These are phyloP conservation scores for Bubo scandiacus DNA, from an alignment of 2,113 vertebrate genomes.

Conservation along the genomic window DNA sequence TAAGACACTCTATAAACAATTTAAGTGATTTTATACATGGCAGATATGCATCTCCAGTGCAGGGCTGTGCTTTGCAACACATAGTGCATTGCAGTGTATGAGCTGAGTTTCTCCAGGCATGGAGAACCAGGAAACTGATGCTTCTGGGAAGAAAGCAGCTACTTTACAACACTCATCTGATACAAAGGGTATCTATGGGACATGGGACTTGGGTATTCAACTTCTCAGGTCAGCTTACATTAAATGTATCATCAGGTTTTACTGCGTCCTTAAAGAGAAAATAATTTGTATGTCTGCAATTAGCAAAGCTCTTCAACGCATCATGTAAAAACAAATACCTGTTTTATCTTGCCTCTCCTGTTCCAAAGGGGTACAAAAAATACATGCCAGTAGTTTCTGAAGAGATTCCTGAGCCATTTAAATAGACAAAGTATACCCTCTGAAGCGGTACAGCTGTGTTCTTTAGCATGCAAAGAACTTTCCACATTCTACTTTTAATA, in stretches of 20 bases:
- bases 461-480: not conserved
- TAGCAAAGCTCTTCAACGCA: not conserved
- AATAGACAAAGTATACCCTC: not conserved
- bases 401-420: not conserved
- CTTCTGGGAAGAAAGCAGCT: not conserved
- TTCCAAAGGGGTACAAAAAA: not conserved
- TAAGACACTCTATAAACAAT: not conserved
- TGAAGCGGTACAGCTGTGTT: not conserved
- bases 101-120: not conserved
- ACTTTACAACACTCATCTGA: not conserved
- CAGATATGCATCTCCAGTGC: not conserved
- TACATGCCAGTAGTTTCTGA: not conserved
- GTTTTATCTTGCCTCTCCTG: not conserved
- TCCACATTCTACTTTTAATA: conserved; percentile 11
- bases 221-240: not conserved
- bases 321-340: not conserved
- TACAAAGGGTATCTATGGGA: not conserved
- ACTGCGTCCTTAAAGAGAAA: not conserved
- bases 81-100: not conserved
- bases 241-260: not conserved
- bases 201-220: not conserved
- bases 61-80: not conserved
- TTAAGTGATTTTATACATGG: not conserved
- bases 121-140: not conserved
- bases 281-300: not conserved